phyloP scores from a whole-genome alignment of 2,113 vertebrate genomes.

The Sporophila hypoxantha region DNA sequence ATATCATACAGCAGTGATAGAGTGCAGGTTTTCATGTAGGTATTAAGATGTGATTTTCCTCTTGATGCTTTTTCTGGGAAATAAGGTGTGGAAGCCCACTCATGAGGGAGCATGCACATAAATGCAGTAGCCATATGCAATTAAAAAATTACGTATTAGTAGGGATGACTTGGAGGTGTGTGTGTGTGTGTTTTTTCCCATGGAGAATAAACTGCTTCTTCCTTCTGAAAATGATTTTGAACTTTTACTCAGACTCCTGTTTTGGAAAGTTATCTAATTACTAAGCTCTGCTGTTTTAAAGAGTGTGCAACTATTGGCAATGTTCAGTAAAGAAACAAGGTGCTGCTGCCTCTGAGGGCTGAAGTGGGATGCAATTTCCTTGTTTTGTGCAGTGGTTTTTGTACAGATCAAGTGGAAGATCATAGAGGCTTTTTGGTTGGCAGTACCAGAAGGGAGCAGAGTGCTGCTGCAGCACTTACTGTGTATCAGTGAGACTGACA shows the following conservation, averaged over 20 bases:
- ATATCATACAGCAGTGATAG: not conserved
- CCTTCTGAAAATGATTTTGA: not conserved
- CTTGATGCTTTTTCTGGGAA: not conserved
- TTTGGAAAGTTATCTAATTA: not conserved
- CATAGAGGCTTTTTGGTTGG: not conserved
- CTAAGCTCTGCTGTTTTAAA: not conserved
- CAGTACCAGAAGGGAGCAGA: not conserved
- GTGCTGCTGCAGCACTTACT: not conserved
- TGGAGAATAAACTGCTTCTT: not conserved
- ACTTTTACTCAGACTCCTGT: not conserved
- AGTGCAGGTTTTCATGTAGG: not conserved
- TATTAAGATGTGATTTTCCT: not conserved
- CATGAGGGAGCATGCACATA: not conserved
- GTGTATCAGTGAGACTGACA: accelerated
- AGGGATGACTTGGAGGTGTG: not conserved
- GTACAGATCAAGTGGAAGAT: not conserved
- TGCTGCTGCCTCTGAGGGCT: not conserved
- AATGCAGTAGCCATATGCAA: not conserved
- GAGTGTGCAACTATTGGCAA: not conserved
- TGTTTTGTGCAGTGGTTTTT: not conserved
- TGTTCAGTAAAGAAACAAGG: not conserved
- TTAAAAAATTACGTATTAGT: not conserved
- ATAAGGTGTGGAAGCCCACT: not conserved
- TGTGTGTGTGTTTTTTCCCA: not conserved
- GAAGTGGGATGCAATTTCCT: not conserved